phyloP scores from a whole-genome alignment of 2,113 vertebrate species.

The Oncorhynchus gorbuscha region DNA sequence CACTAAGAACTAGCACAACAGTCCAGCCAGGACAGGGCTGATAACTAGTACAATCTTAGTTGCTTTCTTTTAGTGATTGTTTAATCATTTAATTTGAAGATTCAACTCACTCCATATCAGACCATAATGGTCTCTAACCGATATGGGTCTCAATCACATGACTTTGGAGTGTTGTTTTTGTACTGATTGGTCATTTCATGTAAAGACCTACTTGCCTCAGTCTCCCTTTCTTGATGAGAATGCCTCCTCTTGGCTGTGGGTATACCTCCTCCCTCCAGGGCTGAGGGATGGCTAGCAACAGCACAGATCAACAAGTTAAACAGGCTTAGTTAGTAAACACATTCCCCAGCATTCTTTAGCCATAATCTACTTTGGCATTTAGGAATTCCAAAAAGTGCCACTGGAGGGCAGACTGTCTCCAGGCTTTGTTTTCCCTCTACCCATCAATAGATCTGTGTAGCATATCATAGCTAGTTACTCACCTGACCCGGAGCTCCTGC shows the following conservation, averaged over 20 bases:
- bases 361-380: too few relatives aligned
- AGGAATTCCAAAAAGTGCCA: background rate
- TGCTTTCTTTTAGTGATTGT: too few relatives aligned
- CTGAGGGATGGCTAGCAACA: slow-evolving; percentile 6
- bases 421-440: background rate
- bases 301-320: background rate
- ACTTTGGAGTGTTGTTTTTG: background rate
- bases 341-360: background rate
- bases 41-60: too few relatives aligned
- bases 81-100: too few relatives aligned
- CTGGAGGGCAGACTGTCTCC: background rate
- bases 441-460: background rate
- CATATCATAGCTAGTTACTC: slow-evolving; percentile 20
- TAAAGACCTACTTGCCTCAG: slow-evolving; percentile 23
- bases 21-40: too few relatives aligned
- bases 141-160: background rate
- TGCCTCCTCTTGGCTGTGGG: background rate
- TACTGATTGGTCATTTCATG: background rate
- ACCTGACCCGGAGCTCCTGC: slow-evolving; percentile 66
- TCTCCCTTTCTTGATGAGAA: slow-evolving; percentile 16
- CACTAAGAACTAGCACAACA: too few relatives aligned
- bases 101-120: background rate
- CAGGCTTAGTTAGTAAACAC: background rate
- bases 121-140: too few relatives aligned
- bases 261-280: slow-evolving; percentile 4